Percentiles rank a stretch among this genome's conserved stretches.
phyloP scores from a whole-genome alignment of 1,140 invertebrate species.

The Physella acuta region DNA sequence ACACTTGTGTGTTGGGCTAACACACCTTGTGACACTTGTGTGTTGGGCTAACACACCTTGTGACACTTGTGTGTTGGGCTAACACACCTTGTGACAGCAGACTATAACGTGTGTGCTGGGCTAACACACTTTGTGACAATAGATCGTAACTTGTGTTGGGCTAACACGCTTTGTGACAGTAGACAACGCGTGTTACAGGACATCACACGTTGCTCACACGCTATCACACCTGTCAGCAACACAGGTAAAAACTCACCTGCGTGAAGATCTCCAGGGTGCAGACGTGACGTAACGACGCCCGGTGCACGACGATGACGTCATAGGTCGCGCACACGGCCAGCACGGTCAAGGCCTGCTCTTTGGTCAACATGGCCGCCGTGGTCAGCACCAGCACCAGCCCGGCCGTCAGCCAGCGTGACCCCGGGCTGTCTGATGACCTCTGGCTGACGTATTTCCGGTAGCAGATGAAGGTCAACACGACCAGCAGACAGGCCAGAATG shows the following conservation, averaged over 20 bases:
- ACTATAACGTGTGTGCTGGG: too few relatives aligned
- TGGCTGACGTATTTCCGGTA: slow-evolving; percentile 66
- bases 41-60: too few relatives aligned
- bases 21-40: too few relatives aligned
- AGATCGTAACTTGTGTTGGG: too few relatives aligned
- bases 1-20: too few relatives aligned
- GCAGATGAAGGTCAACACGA: slow-evolving; percentile 70
- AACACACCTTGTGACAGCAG: too few relatives aligned
- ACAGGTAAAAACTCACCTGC: slow-evolving; percentile 2
- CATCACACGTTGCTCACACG: too few relatives aligned
- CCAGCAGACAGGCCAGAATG: slow-evolving; percentile 79
- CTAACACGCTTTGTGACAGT: too few relatives aligned
- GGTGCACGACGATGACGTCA: slow-evolving; percentile 65
- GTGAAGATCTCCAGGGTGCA: slow-evolving; percentile 33
- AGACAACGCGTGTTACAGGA: too few relatives aligned
- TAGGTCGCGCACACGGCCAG: slow-evolving; percentile 84
- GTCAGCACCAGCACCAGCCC: slow-evolving; percentile 37
- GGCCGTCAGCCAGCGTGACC: slow-evolving; percentile 35
- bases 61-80: too few relatives aligned
- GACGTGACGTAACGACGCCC: slow-evolving; percentile 36
- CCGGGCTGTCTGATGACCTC: slow-evolving; percentile 37
- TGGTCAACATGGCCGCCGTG: slow-evolving; percentile 52
- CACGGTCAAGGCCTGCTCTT: slow-evolving; percentile 87
- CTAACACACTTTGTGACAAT: too few relatives aligned
- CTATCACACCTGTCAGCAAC: too few relatives aligned